Evolutionary conservation across 2,797 vertebrate species (phyloP).

Genomic region (Bradypus variegatus): DNA sequence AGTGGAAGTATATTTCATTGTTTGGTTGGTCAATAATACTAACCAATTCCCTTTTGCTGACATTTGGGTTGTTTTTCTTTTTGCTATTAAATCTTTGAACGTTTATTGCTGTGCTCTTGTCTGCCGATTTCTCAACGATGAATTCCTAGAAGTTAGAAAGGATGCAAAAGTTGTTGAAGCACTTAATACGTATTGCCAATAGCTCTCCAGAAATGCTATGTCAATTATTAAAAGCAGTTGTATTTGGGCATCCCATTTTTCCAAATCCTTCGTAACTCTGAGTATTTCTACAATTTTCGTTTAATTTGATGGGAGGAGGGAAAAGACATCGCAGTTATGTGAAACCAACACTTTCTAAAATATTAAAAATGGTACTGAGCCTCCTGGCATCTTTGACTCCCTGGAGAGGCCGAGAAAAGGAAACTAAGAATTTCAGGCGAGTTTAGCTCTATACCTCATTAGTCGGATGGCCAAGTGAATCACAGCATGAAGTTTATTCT

Average conservation of each 20-base stretch:
- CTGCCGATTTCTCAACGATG: neutral
- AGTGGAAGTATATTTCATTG: neutral
- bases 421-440: neutral
- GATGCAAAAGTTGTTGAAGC: neutral
- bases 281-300: neutral
- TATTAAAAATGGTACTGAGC: neutral
- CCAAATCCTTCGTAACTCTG: neutral
- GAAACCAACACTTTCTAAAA: neutral
- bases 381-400: neutral
- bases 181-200: neutral
- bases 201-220: neutral
- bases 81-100: neutral
- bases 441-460: neutral
- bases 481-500: neutral
- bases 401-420: neutral
- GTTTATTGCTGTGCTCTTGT: neutral
- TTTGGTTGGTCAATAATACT: neutral
- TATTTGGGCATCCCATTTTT: neutral
- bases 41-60: neutral
- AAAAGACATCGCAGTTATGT: neutral
- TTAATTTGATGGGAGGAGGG: neutral
- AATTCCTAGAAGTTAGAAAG: neutral
- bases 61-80: conserved; percentile 1
- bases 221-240: neutral
- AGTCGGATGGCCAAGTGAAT: neutral